These are phyloP conservation scores for Masnerella sp. DNA, from an alignment of 2,888 invertebrate genomes.

Conservation along the genomic window DNA sequence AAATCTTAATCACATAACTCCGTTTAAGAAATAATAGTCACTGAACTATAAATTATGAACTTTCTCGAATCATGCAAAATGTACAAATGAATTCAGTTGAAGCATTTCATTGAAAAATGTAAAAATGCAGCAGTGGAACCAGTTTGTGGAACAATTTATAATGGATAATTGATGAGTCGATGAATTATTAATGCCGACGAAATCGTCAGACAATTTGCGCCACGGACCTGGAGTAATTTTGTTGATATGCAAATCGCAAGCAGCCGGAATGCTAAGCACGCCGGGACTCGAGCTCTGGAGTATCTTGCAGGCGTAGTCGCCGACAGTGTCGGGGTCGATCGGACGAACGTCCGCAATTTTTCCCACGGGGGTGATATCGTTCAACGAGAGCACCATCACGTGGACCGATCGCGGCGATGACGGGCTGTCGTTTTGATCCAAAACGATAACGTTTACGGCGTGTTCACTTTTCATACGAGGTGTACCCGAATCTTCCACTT, in stretches of 20 bases:
- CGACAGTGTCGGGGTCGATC: constrained; percentile 92
- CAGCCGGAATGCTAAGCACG: constrained; percentile 85
- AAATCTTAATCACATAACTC: no score
- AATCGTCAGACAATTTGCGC: constrained; percentile 64
- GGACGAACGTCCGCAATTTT: constrained; percentile 95
- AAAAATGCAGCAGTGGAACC: no score
- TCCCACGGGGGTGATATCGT: constrained; percentile 86
- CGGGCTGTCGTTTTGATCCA: constrained; percentile 95
- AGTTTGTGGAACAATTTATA: constrained; percentile 38
- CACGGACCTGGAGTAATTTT: constrained; percentile 82
- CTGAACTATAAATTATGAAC: no score
- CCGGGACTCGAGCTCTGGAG: constrained; percentile 82
- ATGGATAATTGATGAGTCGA: constrained; percentile 56
- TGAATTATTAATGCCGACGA: constrained; percentile 69
- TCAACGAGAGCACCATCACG: constrained; percentile 87
- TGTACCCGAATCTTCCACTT: constrained; percentile 92
- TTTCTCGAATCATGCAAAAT: no score
- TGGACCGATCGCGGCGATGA: constrained; percentile 90
- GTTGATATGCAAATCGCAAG: constrained; percentile 89
- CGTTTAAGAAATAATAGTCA: no score
- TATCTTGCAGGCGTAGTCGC: constrained; percentile 92
- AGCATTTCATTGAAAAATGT: no score
- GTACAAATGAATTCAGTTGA: no score
- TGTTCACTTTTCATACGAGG: constrained; percentile 91
- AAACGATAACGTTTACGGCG: constrained; percentile 85